Percentiles rank a stretch among this genome's conserved stretches.
Conservation (phyloP, 53 echinoderm and acorn worm genomes). For the Temnopleurus reevesii region DNA sequence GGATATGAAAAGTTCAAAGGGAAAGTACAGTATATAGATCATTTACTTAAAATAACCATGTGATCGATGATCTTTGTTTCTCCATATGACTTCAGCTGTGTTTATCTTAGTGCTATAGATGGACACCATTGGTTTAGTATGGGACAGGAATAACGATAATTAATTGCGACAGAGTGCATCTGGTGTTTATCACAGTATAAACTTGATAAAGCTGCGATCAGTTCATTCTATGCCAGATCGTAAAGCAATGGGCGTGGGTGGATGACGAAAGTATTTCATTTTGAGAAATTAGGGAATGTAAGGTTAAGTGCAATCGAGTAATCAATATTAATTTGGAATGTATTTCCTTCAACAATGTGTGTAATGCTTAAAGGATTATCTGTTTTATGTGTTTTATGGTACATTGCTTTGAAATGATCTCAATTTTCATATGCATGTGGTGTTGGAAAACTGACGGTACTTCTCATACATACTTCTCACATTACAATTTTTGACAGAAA, state of each 20-base stretch:
- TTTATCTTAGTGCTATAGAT: neutral
- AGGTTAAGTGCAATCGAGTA: neutral
- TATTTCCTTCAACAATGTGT: neutral
- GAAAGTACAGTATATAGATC: neutral
- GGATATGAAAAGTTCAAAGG: no score
- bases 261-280: constrained; percentile 29
- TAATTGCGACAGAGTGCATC: constrained; percentile 32
- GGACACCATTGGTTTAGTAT: constrained; percentile 15
- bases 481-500: no score
- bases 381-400: neutral
- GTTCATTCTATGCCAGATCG: constrained; percentile 13
- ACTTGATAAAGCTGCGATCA: neutral
- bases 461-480: neutral
- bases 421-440: neutral
- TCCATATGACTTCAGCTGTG: constrained; percentile 9
- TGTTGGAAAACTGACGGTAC: neutral
- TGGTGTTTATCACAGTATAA: neutral
- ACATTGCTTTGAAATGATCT: neutral
- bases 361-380: neutral
- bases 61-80: constrained; percentile 2
- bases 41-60: constrained; percentile 9
- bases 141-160: constrained; percentile 34
- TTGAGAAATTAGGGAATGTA: neutral
- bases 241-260: neutral
- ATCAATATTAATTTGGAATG: neutral